Evolutionary conservation across 2,888 invertebrate genomes (phyloP).

Genomic region (Tenodera sinensis): DNA sequence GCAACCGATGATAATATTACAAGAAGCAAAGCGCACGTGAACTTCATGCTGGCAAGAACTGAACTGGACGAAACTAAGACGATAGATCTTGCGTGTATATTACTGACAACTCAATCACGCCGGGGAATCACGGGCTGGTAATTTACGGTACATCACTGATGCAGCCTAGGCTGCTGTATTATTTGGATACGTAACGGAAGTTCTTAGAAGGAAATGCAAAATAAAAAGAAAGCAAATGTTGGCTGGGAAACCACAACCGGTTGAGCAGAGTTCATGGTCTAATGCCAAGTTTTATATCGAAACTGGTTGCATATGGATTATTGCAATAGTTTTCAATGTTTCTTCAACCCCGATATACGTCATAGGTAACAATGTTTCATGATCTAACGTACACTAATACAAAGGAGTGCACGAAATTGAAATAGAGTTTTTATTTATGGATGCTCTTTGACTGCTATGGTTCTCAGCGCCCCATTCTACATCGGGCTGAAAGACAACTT

Average conservation of each 20-base stretch:
- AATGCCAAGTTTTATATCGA: not conserved
- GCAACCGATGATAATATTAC: not conserved
- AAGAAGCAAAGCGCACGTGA: not conserved
- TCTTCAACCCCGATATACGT: no score
- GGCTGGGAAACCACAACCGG: not conserved
- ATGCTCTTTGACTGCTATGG: no score
- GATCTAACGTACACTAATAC: no score
- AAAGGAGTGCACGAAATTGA: no score
- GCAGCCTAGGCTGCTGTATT: no score
- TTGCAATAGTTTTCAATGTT: no score
- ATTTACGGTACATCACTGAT: not conserved
- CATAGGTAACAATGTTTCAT: no score
- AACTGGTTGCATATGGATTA: not conserved
- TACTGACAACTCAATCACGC: not conserved
- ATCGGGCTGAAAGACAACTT: no score
- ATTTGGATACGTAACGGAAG: not conserved
- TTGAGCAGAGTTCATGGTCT: not conserved
- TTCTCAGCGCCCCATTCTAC: no score
- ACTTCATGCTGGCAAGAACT: not conserved
- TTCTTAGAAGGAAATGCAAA: not conserved
- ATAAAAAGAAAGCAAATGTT: not conserved
- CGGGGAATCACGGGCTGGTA: not conserved
- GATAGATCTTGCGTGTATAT: not conserved
- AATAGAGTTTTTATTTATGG: no score
- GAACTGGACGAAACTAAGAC: not conserved